phyloP scores from a whole-genome alignment of 2,113 vertebrate species.

The Passer domesticus region DNA sequence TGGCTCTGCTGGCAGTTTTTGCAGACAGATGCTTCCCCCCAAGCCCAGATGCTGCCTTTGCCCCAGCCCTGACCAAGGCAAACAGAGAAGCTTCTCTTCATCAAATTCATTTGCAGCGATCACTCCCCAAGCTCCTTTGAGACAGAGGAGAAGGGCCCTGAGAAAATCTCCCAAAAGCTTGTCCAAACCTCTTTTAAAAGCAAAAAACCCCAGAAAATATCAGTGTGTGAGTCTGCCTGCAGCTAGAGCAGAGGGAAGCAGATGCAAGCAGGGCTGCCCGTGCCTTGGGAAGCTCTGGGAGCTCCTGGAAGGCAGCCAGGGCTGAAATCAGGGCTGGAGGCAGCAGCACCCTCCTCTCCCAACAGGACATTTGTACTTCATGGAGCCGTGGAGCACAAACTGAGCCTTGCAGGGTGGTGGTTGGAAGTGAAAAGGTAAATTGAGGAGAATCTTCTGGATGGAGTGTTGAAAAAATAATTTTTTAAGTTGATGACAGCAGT shows the following conservation, averaged over 20 bases:
- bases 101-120: background rate
- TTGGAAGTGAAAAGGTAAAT: background rate
- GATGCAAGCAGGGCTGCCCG: background rate
- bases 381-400: background rate
- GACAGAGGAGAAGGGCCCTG: background rate
- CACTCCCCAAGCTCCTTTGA: background rate
- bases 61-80: background rate
- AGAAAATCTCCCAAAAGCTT: background rate
- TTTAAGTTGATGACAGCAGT: background rate
- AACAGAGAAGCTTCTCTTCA: background rate
- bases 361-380: background rate
- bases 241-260: constrained; percentile 38
- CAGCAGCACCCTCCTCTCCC: background rate
- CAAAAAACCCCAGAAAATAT: background rate
- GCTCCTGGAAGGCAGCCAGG: constrained; percentile 56
- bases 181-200: background rate
- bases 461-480: background rate
- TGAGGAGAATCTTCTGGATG: background rate
- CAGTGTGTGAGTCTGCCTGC: background rate
- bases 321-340: constrained; percentile 8
- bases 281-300: background rate
- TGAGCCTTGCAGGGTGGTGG: background rate
- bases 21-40: background rate
- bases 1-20: background rate
- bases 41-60: background rate